phyloP scores from a whole-genome alignment of 1,140 invertebrate genomes.

The Drusus annulatus region DNA sequence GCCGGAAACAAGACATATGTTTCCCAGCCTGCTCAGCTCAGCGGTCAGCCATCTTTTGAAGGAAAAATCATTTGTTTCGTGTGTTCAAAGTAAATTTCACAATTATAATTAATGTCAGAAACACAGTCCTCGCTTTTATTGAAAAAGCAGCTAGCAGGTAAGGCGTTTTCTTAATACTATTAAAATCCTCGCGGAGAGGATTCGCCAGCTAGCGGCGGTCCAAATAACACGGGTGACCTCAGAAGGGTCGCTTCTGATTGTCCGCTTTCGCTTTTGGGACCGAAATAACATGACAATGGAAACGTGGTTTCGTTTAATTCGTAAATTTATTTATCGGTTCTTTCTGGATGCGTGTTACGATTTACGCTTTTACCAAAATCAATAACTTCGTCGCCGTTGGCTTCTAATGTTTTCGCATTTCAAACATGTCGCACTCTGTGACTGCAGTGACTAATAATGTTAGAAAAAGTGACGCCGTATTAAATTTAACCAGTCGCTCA shows the following conservation, averaged over 20 bases:
- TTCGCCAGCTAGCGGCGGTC: not conserved
- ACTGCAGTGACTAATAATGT: not conserved
- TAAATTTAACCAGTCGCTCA: not conserved
- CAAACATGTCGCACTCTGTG: conserved; percentile 23
- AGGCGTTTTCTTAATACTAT: conserved; percentile 52
- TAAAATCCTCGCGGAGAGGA: not conserved
- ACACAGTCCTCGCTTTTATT: conserved; percentile 94
- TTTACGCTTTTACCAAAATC: not conserved
- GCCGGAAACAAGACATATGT: conserved; percentile 60
- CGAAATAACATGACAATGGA: conserved; percentile 19
- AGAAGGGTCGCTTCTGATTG: conserved; percentile 46
- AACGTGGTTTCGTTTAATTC: conserved; percentile 8
- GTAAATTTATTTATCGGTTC: not conserved
- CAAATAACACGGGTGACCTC: conserved; percentile 14
- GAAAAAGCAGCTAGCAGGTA: conserved; percentile 96
- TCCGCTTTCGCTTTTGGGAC: conserved; percentile 51
- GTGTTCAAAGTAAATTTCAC: conserved; percentile 75
- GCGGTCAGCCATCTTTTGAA: conserved; percentile 75
- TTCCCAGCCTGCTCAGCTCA: conserved; percentile 71
- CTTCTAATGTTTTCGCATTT: conserved; percentile 27
- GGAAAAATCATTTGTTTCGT: conserved; percentile 74
- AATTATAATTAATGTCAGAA: conserved; percentile 91
- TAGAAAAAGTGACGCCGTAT: conserved; percentile 1
- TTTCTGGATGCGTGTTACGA: not conserved
- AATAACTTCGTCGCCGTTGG: conserved; percentile 47